A percentile compares a stretch with the other conserved stretches of the same genome.
Conservation (phyloP, 2,113 vertebrate species). For the Bubo blakistoni region DNA sequence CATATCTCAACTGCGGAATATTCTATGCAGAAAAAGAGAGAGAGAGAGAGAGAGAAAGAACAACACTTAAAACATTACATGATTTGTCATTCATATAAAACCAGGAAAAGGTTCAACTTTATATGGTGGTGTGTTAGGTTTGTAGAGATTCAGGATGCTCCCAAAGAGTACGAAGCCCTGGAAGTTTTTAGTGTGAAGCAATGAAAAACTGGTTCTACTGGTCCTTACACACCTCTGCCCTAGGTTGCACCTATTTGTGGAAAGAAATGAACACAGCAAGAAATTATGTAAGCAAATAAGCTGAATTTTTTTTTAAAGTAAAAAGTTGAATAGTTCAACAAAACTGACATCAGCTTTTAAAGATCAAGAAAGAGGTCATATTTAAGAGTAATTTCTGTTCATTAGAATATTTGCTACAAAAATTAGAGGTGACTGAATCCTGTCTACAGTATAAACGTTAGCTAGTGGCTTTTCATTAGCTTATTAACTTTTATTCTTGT, state of each 20-base stretch:
- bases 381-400: not conserved
- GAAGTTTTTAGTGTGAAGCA: not conserved
- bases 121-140: not conserved
- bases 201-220: not conserved
- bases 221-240: not conserved
- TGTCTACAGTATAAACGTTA: not conserved
- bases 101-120: not conserved
- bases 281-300: not conserved
- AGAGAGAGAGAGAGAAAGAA: not conserved
- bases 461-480: not conserved
- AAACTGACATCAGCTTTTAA: not conserved
- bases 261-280: not conserved
- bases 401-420: not conserved
- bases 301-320: not conserved
- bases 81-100: not conserved
- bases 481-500: not conserved
- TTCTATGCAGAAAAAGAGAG: not conserved
- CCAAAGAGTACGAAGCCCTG: not conserved
- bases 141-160: not conserved
- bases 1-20: not conserved
- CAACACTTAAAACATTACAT: not conserved
- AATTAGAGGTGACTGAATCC: not conserved
- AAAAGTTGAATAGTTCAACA: not conserved
- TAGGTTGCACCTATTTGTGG: not conserved
- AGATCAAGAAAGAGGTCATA: not conserved